These are phyloP conservation scores for Lethocerus indicus DNA, from an alignment of 1,140 invertebrate species.

Conservation along the genomic window DNA sequence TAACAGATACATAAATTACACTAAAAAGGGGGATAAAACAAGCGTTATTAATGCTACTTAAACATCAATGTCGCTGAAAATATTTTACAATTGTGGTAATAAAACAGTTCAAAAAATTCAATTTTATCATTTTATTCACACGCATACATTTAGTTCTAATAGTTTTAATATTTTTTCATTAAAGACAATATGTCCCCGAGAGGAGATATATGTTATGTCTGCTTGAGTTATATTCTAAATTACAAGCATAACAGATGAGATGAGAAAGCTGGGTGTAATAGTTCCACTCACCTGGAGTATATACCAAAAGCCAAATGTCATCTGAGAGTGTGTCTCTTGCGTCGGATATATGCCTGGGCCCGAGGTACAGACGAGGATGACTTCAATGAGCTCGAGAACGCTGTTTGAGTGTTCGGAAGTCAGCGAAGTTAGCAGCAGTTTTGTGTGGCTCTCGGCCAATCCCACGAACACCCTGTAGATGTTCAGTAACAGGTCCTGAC, in stretches of 20 bases:
- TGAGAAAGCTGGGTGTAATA: constrained; percentile 1
- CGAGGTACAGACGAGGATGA: constrained; percentile 51
- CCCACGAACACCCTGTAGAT: constrained; percentile 43
- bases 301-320: constrained; percentile 84
- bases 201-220: too few relatives aligned
- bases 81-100: too few relatives aligned
- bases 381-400: constrained; percentile 28
- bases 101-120: too few relatives aligned
- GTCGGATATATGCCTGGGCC: constrained; percentile 66
- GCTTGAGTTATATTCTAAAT: too few relatives aligned
- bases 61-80: too few relatives aligned
- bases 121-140: too few relatives aligned
- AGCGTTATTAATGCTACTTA: too few relatives aligned
- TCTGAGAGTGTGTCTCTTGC: constrained; percentile 64
- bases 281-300: constrained; percentile 61
- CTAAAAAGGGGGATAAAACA: too few relatives aligned
- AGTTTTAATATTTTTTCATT: too few relatives aligned
- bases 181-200: too few relatives aligned
- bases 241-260: constrained; percentile 8
- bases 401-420: constrained; percentile 23
- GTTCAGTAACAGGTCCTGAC: constrained; percentile 30
- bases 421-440: constrained; percentile 29
- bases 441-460: constrained; percentile 44
- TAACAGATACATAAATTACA: too few relatives aligned
- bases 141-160: too few relatives aligned